Base-by-base conservation (phyloP, 2,888 invertebrate genomes). In the Liposcelis brunnea region DNA sequence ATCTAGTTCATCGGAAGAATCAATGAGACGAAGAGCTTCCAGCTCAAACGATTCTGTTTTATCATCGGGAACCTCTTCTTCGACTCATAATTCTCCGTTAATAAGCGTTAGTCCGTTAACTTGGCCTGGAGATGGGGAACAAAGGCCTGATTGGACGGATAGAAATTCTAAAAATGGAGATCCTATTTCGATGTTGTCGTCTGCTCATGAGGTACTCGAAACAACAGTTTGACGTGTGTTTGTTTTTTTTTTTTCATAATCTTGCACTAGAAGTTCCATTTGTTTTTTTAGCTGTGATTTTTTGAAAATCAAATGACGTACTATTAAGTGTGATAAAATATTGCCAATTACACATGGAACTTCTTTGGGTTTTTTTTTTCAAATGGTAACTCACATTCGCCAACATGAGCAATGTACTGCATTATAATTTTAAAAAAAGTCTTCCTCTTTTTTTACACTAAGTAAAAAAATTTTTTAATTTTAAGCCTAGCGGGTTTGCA, bases 181-280 rank as follows among this genome's bases (percentile, higher is more conserved):
- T n/a, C 42, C 46, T 6, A 2, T 42, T 10, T 31, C n/a, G 31
- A 15, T 31, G 11, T 37, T 31, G 34, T 15, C 21, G 42, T 26
- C 48, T 21, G 38, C 48, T 43, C 52, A 50, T 42, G 75, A 76
- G 75, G 76, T 76, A 75, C 66, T 76, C 61, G 75, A 76, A 72
- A 76, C 75, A 56, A 75, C 75, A 62, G 76, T 76, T 64, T 76
- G 68, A 63, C 53, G 12, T 7, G 12, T 37, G 31, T n/a, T 12
- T 3, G 14, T 37, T 18, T 36, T 31, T n/a, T n/a, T n/a, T n/a
- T n/a, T n/a, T n/a, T n/a, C n/a, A n/a, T 26, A 26, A 26, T 6
- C 26, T 6, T 8, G 4, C 8, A 6, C 8, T 26, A 26, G 26
- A 26, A 26, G 26, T 26, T 26, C 26, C 26, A 26, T 6, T 26